These are phyloP conservation scores for Crypturellus tataupa DNA, from an alignment of 2,797 vertebrate species.

Conservation along the genomic window DNA sequence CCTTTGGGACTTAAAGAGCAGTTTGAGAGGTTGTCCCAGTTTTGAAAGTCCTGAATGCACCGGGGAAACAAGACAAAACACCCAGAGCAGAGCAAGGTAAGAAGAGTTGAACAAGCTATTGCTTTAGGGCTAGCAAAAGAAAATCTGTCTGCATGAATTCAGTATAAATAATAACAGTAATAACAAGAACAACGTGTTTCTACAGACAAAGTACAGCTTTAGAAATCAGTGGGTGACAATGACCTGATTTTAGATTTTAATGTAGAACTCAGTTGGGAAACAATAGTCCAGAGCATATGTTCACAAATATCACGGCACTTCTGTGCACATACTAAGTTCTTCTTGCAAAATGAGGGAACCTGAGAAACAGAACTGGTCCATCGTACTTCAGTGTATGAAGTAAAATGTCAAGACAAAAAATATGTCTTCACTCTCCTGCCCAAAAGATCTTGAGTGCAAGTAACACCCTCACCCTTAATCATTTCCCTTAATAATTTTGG, in stretches of 20 bases:
- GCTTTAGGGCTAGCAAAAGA: background rate
- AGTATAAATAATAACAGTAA: background rate
- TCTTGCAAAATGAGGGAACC: background rate
- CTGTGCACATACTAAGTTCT: background rate
- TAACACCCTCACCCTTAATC: background rate
- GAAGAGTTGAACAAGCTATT: background rate
- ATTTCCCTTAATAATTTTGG: background rate
- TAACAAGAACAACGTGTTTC: background rate
- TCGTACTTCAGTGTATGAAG: background rate
- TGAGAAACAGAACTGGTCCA: background rate
- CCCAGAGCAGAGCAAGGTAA: background rate
- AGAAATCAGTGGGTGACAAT: background rate
- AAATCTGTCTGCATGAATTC: background rate
- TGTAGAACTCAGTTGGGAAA: background rate
- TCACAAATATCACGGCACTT: background rate
- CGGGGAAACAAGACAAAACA: background rate
- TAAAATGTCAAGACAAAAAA: constrained; percentile 22
- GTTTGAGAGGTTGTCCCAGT: background rate
- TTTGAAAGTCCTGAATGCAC: background rate
- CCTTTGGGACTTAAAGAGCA: background rate
- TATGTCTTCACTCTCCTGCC: background rate
- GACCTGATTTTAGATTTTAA: background rate
- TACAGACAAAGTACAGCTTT: background rate
- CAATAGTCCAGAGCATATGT: background rate
- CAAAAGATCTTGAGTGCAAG: background rate